phyloP scores from a whole-genome alignment of 1,140 invertebrate species.

The Mercenaria mercenaria region DNA sequence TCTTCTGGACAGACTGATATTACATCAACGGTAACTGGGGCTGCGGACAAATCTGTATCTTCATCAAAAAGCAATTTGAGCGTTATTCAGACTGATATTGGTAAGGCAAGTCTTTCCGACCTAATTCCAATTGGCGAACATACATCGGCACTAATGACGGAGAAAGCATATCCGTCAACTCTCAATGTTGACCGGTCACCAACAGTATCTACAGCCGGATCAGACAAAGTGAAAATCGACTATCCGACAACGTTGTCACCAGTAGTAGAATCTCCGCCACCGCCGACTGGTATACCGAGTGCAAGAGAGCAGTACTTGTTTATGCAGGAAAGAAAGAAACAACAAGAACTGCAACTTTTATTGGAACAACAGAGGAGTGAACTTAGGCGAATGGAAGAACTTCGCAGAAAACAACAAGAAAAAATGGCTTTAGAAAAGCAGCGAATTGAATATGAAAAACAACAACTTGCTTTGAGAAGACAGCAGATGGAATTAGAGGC shows the following conservation, averaged over 20 bases:
- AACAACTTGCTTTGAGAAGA: slow-evolving; percentile 31
- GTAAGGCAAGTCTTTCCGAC: slow-evolving; percentile 3
- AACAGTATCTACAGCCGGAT: slow-evolving; percentile 27
- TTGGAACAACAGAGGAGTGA: slow-evolving; percentile 39
- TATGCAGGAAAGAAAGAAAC: slow-evolving; percentile 1
- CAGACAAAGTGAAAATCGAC: neutral
- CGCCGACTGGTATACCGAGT: neutral
- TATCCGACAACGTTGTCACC: neutral
- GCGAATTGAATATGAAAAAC: slow-evolving; percentile 36
- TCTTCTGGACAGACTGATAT: neutral
- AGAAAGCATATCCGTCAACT: slow-evolving; percentile 20
- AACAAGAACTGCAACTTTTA: slow-evolving; percentile 38
- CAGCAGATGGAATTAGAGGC: slow-evolving; percentile 53
- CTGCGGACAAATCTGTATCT: too few relatives aligned
- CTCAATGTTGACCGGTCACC: slow-evolving; percentile 35
- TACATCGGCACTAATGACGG: neutral
- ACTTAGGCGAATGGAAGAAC: slow-evolving; percentile 32
- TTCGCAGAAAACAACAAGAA: slow-evolving; percentile 11
- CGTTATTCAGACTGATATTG: neutral
- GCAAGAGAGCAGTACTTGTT: neutral
- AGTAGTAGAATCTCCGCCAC: neutral
- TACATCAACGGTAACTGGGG: neutral
- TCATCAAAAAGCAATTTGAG: too few relatives aligned
- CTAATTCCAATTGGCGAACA: neutral
- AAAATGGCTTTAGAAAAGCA: slow-evolving; percentile 42